Base-by-base conservation (phyloP, 2,888 invertebrate species). In the Oxycera nigricornis region DNA sequence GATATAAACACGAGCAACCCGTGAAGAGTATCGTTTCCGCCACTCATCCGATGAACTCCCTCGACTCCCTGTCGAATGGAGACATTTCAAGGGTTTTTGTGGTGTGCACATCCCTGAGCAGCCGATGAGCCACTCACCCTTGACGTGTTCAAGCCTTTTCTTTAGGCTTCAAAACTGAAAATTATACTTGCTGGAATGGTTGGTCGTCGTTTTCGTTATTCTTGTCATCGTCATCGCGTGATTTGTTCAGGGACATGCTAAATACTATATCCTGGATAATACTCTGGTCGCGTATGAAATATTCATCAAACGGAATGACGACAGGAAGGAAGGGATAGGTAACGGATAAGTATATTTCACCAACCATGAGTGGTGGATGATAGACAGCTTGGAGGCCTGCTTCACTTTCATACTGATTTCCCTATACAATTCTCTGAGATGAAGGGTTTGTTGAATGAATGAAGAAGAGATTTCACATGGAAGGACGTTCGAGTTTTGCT, bases 301-400 rank as follows among this genome's bases (percentile, higher is more conserved):
- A 57, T 57, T 57, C 57, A 57, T 57, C 57, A 57, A 57, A 57
- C 26, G 17, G 26, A 57, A 24, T 57, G 57, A 57, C 20, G n/a
- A n/a, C n/a, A 57, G 9, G 57, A 57, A 57, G 26, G 57, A 26
- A 17, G n/a, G 20, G 57, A 39, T 39, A 39, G 6, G 57, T 24
- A 57, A 57, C 57, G 57, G n/a, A 57, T 20, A 57, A 57, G 57
- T 57, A 24, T 57, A 26, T 57, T 57, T 57, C 26, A n/a, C 57
- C 57, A 17, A 50, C 50, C 50, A 50, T n/a, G 50, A 50, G 50
- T 50, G 50, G 50, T n/a, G 50, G 50, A 50, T 50, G 17, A n/a
- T 17, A 50, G 50, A 39, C 39, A 50, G 50, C 50, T 50, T n/a
- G 14, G 17, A 50, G 50, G 50, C 50, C 11, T 50, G 4, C 50